Conservation (phyloP, 2,797 vertebrate genomes). For the Microtus agrestis region DNA sequence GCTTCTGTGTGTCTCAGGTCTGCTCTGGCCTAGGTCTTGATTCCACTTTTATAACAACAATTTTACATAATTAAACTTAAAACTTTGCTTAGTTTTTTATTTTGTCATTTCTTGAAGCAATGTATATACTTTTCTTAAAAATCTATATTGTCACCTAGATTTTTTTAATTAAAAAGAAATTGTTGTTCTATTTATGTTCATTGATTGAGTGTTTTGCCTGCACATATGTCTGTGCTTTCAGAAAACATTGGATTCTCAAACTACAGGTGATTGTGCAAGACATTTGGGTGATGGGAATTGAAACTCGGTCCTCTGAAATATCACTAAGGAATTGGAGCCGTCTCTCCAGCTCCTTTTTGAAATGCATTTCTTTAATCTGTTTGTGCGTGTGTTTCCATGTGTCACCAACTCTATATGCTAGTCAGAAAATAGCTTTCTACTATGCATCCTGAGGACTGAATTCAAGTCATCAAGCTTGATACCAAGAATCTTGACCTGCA, state of each 20-base stretch:
- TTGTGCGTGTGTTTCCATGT: not conserved
- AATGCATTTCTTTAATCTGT: too few relatives aligned
- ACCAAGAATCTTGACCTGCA: not conserved
- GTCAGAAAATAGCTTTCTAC: not conserved
- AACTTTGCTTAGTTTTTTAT: conserved; percentile 8
- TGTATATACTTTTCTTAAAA: conserved; percentile 37
- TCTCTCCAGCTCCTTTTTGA: not conserved
- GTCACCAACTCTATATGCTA: not conserved
- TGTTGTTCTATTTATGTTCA: not conserved
- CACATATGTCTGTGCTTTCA: not conserved
- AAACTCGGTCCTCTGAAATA: not conserved
- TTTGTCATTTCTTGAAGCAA: conserved; percentile 28
- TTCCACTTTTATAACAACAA: not conserved
- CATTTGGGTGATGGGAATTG: not conserved
- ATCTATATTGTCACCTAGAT: not conserved
- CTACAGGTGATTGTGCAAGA: too few relatives aligned
- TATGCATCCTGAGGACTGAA: not conserved
- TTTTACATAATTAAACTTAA: conserved; percentile 18
- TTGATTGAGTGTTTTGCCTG: not conserved
- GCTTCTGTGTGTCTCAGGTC: too few relatives aligned
- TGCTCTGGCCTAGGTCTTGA: not conserved
- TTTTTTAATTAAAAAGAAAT: not conserved
- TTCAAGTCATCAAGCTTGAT: not conserved
- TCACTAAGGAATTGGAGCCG: not conserved
- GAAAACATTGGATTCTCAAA: not conserved